A percentile compares a stretch with the other conserved stretches of the same genome.
Conservation (phyloP, 1,140 invertebrate species). For the Acromyrmex heyeri region DNA sequence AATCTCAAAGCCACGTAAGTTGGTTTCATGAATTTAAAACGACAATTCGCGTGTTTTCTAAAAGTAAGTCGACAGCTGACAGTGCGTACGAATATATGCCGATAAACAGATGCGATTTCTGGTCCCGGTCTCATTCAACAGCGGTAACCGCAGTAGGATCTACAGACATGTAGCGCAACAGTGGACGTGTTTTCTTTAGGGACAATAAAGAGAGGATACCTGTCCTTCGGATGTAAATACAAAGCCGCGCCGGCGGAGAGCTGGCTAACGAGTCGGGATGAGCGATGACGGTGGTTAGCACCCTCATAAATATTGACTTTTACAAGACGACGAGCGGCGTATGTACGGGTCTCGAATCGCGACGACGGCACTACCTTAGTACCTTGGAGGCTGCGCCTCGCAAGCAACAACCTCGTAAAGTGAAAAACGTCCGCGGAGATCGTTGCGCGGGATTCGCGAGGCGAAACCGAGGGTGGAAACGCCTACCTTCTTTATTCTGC, state of each 20-base stretch:
- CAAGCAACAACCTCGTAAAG: conserved; percentile 74
- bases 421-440: conserved; percentile 75
- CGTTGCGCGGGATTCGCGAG: conserved; percentile 71
- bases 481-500: conserved; percentile 71
- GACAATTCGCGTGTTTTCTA: background rate
- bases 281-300: conserved; percentile 83
- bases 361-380: conserved; percentile 4
- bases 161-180: conserved; percentile 7
- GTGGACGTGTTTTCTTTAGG: conserved; percentile 73
- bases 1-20: background rate
- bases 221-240: conserved; percentile 78
- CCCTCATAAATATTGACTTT: conserved; percentile 83
- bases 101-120: conserved; percentile 60
- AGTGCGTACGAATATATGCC: background rate
- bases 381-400: conserved; percentile 28
- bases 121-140: conserved; percentile 21
- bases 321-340: conserved; percentile 74
- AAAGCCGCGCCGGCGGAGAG: conserved; percentile 70
- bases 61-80: background rate
- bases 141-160: conserved; percentile 6
- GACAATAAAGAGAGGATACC: conserved; percentile 72
- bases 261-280: conserved; percentile 80
- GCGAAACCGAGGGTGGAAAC: conserved; percentile 69
- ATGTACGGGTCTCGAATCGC: conserved; percentile 26
- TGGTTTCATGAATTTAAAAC: no score